Base-by-base conservation (phyloP, 2,888 invertebrate species). In the Eurytoma adleriae region DNA sequence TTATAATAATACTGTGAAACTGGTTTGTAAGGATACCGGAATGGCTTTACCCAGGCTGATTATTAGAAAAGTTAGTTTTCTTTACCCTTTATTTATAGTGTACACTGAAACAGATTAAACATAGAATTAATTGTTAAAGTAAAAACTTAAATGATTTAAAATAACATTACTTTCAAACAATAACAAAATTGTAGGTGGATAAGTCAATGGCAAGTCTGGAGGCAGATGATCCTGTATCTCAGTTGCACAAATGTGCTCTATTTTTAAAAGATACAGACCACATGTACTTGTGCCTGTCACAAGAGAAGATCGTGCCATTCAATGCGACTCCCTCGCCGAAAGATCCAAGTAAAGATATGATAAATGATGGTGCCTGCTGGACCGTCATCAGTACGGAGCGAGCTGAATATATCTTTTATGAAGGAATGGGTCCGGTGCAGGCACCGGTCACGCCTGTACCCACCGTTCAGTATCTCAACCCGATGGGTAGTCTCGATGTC, bases 201-300 rank as follows among this genome's bases (percentile, higher is more conserved):
- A 99, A 99, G 90, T 99, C 99, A 92, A 98, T 98, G 94, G 99
- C 99, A 0, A 93, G 99, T 57, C 91, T 99, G 80, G 80, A 80
- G 13, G 82, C 82, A 7, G 80, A 82, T 40, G 82, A 82, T 78
- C 82, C 82, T 7, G 82, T 82, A 3, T 82, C 82, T 1, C 82
- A 82, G 14, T 61, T 82, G 18, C 82, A 82, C 27, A 99, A 99
- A 92, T 99, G 99, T 92, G 99, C 99, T 70, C 99, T 99, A 92
- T 99, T 98, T 92, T 98, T 99, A 97, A 99, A 99, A 91, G 99
- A 99, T 91, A 99, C 99, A 0, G 99, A 99, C 90, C 93, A 98
- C 81, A 99, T 99, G 98, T 99, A 99, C 91, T 94, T 99, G 76
- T 99, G 99, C 90, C 93, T 99, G 52, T 98, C 98, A 0, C 99